A percentile compares a stretch with the other conserved stretches of the same genome.
Conservation (phyloP, 2,888 invertebrate genomes). For the Frankliniella fusca region DNA sequence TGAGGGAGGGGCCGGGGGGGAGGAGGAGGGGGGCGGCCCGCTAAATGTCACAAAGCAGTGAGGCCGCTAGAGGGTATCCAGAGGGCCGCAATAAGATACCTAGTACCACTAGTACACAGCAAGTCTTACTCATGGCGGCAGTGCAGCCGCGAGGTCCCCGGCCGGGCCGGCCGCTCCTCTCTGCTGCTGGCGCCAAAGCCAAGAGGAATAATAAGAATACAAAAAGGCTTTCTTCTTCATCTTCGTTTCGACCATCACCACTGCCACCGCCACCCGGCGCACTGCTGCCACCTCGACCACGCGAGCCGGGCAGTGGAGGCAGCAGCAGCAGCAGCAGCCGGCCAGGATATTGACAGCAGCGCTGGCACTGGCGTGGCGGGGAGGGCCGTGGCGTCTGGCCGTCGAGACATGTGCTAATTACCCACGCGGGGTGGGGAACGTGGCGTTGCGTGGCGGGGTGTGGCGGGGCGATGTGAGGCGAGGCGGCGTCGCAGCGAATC, state of each 20-base stretch:
- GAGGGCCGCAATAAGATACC: too few species aligned
- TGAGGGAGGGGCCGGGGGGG: too few species aligned
- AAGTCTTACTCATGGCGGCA: too few species aligned
- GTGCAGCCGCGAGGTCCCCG: neutral
- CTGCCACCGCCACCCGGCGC: neutral
- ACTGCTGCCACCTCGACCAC: too few species aligned
- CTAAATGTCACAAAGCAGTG: too few species aligned
- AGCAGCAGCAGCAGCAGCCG: neutral
- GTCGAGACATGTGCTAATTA: conserved; percentile 24
- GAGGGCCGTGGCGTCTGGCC: neutral
- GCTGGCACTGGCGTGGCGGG: neutral
- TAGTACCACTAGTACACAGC: too few species aligned
- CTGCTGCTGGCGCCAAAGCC: neutral
- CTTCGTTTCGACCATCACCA: too few species aligned
- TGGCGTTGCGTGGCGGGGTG: neutral
- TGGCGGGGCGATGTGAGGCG: neutral
- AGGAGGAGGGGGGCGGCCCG: too few species aligned
- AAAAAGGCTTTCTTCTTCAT: neutral
- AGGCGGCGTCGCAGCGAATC: neutral
- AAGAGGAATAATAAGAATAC: neutral
- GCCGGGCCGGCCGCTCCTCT: neutral
- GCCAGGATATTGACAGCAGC: neutral
- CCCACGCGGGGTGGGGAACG: neutral
- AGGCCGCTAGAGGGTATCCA: too few species aligned
- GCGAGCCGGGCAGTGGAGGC: neutral